These are phyloP conservation scores for Mactromeris polynyma DNA, from an alignment of 2,888 invertebrate species.

Conservation along the genomic window DNA sequence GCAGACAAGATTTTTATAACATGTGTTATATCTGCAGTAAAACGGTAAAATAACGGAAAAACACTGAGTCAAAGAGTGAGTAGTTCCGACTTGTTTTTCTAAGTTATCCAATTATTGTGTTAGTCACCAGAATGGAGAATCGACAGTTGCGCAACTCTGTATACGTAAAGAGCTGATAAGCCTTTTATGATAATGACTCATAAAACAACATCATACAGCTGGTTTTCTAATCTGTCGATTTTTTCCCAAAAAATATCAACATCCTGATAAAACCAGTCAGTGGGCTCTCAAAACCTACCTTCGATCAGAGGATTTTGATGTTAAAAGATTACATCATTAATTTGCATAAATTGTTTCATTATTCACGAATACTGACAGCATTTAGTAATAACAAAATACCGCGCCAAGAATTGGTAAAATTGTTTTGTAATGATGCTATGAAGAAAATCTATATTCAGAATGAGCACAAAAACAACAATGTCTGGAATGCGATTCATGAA, in stretches of 20 bases:
- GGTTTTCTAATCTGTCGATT: not conserved
- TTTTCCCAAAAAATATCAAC: not conserved
- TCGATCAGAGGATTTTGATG: not conserved
- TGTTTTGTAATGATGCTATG: not conserved
- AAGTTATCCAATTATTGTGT: not conserved
- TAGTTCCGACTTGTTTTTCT: not conserved
- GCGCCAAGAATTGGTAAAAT: not conserved
- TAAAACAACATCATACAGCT: not conserved
- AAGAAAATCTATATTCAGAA: not conserved
- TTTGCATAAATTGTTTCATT: not conserved
- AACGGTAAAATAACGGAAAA: not conserved
- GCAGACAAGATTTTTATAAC: not conserved
- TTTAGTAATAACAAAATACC: not conserved
- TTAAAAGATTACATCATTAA: conserved; percentile 1
- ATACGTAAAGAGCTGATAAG: not conserved
- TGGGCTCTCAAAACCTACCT: not conserved
- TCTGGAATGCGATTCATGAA: conserved; percentile 1
- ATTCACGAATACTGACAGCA: not conserved
- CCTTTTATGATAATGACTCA: conserved; percentile 12
- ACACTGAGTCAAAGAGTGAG: not conserved
- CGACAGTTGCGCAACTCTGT: not conserved
- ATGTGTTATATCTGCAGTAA: not conserved
- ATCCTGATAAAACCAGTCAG: not conserved
- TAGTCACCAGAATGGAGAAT: not conserved
- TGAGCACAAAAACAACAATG: not conserved